Percentiles rank a stretch among this genome's conserved stretches.
These are phyloP conservation scores for Odocoileus hemionus DNA, from an alignment of 2,113 vertebrate genomes.

Conservation along the genomic window DNA sequence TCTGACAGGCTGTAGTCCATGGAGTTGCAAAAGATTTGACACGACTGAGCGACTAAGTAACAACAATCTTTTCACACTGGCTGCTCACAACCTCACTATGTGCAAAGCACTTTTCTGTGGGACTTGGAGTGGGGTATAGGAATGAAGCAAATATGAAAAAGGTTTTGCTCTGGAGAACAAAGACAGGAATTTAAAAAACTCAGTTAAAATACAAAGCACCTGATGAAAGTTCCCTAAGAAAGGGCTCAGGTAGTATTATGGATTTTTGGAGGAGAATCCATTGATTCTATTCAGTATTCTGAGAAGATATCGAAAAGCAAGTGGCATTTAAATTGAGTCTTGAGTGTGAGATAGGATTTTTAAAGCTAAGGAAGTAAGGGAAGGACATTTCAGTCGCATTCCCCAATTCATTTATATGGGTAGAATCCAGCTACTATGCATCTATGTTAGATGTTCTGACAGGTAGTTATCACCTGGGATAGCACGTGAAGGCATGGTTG, in stretches of 20 bases:
- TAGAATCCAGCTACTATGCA: not conserved
- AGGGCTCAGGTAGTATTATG: not conserved
- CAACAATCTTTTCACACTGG: not conserved
- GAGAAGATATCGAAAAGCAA: not conserved
- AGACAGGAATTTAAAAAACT: not conserved
- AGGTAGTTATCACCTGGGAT: not conserved
- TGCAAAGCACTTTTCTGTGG: not conserved
- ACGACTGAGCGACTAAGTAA: not conserved
- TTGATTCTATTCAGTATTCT: not conserved
- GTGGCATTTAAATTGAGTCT: not conserved
- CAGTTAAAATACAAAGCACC: not conserved
- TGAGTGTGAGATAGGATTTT: not conserved
- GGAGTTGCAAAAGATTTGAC: not conserved
- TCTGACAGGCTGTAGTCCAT: not conserved
- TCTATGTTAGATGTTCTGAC: not conserved
- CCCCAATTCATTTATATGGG: not conserved
- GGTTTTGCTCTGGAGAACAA: not conserved
- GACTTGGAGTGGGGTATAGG: not conserved
- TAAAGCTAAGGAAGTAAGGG: not conserved
- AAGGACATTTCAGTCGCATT: not conserved
- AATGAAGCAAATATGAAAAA: not conserved
- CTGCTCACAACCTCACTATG: not conserved
- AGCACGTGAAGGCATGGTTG: accelerated
- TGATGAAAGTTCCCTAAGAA: not conserved
- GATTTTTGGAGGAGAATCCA: conserved; percentile 22